Percentiles rank a stretch among this genome's conserved stretches.
phyloP scores from a whole-genome alignment of 2,113 vertebrate species.

The Anoplopoma fimbria region DNA sequence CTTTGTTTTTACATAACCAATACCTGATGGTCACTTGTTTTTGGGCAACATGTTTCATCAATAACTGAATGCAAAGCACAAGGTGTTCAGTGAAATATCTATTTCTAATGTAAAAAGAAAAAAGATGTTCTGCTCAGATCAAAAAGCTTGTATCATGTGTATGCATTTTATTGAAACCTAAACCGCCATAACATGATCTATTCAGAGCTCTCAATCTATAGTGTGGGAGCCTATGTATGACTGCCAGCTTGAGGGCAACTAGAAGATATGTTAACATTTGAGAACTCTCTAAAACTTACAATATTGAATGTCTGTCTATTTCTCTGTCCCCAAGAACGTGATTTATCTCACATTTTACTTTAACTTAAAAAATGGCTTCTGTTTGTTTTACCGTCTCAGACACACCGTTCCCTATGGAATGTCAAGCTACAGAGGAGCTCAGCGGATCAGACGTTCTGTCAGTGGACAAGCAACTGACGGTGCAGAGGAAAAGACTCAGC shows the following conservation, averaged over 20 bases:
- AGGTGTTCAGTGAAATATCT: neutral
- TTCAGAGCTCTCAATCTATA: neutral
- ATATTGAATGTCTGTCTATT: neutral
- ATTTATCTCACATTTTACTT: neutral
- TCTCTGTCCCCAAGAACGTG: neutral
- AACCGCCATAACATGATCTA: neutral
- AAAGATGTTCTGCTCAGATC: neutral
- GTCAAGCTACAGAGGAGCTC: conserved; percentile 78
- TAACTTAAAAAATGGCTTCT: neutral
- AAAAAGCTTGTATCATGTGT: neutral
- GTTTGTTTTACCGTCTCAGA: conserved; percentile 55
- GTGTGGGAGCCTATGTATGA: neutral
- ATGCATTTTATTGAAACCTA: neutral
- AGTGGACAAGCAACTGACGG: neutral
- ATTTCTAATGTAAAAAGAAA: neutral
- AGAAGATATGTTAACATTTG: neutral
- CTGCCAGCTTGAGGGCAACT: neutral
- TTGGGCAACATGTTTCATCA: neutral
- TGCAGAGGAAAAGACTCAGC: conserved; percentile 16
- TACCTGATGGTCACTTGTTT: neutral
- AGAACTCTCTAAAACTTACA: neutral
- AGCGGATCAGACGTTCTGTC: conserved; percentile 70
- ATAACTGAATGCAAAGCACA: neutral
- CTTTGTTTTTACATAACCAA: conserved; percentile 18
- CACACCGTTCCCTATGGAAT: conserved; percentile 82